These are phyloP conservation scores for Lampris megalopsis DNA, from an alignment of 2,113 vertebrate genomes.

Conservation along the genomic window DNA sequence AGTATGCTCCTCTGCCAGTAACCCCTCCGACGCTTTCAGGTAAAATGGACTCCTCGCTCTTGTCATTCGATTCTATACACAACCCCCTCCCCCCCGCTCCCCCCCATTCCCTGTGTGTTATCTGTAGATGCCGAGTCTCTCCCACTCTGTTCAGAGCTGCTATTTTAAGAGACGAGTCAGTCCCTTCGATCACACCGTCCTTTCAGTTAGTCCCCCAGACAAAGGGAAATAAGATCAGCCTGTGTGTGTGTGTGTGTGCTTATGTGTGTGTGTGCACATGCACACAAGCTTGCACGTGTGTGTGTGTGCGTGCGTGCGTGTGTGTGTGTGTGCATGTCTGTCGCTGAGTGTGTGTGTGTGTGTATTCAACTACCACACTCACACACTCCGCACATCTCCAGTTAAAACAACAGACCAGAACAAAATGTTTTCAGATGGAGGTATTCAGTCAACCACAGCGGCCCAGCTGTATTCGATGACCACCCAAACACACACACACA, in stretches of 20 bases:
- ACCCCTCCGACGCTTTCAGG: slow-evolving; percentile 35
- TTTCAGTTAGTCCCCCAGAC: slow-evolving; percentile 43
- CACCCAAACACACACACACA: slow-evolving; percentile 34
- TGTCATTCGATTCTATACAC: not conserved
- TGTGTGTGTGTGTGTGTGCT: slow-evolving; percentile 22
- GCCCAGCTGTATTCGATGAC: slow-evolving; percentile 35
- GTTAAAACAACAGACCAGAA: slow-evolving; percentile 47
- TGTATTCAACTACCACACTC: slow-evolving; percentile 18
- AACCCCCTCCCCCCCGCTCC: slow-evolving; percentile 15
- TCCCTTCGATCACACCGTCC: slow-evolving; percentile 53
- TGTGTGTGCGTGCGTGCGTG: not conserved
- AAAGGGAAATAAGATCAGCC: slow-evolving; percentile 52
- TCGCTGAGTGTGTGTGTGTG: slow-evolving; percentile 48
- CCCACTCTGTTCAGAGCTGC: slow-evolving; percentile 24
- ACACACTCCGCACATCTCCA: slow-evolving; percentile 61
- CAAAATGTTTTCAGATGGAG: slow-evolving; percentile 74
- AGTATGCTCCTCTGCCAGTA: not conserved
- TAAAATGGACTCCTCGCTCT: slow-evolving; percentile 40
- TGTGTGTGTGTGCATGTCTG: not conserved
- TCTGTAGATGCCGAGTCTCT: slow-evolving; percentile 54
- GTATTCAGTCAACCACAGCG: slow-evolving; percentile 44
- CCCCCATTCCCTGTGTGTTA: slow-evolving; percentile 44
- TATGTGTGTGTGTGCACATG: not conserved
- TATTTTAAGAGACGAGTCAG: slow-evolving; percentile 57
- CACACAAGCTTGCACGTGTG: not conserved